phyloP scores from a whole-genome alignment of 2,113 vertebrate species.

The Pedionomus torquatus region DNA sequence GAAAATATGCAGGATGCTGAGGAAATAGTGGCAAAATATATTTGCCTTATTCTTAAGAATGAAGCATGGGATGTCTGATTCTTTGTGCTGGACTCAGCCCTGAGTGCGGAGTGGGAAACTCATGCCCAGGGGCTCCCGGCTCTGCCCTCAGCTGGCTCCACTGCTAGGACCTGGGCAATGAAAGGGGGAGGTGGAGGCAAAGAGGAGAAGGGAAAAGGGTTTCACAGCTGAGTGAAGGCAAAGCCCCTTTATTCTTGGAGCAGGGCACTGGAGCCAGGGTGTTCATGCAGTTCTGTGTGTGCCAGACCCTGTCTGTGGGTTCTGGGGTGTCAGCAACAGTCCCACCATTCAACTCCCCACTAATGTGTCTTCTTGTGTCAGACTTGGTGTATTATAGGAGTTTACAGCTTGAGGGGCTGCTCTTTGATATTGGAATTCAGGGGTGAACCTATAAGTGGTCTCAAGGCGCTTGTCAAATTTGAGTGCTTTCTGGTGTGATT shows the following conservation, averaged over 20 bases:
- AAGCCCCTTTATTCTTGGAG: neutral
- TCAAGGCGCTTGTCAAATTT: conserved; percentile 72
- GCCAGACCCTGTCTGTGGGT: neutral
- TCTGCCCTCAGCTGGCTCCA: neutral
- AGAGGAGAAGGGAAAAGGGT: neutral
- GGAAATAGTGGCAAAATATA: neutral
- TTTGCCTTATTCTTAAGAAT: neutral
- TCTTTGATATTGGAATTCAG: conserved; percentile 75
- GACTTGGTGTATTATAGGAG: conserved; percentile 45
- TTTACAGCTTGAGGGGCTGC: conserved; percentile 50
- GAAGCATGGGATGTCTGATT: neutral
- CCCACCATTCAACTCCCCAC: neutral
- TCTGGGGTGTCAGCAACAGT: neutral
- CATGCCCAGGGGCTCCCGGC: neutral
- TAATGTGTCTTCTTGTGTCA: neutral
- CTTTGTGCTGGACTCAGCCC: neutral
- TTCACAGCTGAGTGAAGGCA: neutral
- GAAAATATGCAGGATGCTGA: neutral
- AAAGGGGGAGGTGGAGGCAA: neutral
- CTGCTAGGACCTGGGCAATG: neutral
- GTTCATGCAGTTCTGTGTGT: neutral
- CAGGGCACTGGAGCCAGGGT: neutral
- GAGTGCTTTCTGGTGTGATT: conserved; percentile 76
- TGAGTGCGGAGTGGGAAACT: fast-evolving
- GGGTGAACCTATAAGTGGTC: conserved; percentile 66